phyloP scores from a whole-genome alignment of 2,113 vertebrate genomes.

The Cyphomyrus discorhynchus region DNA sequence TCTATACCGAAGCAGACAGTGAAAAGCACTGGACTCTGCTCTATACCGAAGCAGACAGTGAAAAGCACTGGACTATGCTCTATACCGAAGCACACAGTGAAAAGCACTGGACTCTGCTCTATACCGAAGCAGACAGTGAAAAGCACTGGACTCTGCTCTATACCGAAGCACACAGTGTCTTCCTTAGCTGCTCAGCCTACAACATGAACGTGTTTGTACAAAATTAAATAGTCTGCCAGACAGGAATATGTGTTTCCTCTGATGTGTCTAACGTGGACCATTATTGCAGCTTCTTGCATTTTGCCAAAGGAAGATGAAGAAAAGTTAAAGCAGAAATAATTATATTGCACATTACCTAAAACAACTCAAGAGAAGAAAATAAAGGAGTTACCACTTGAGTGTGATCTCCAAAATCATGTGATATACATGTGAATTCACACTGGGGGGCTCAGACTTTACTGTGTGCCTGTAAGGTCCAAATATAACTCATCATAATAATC shows the following conservation, averaged over 20 bases:
- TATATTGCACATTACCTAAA: not conserved
- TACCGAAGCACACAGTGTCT: not conserved
- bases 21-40: not conserved
- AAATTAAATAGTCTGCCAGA: not conserved
- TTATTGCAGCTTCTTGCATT: not conserved
- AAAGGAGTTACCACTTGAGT: not conserved
- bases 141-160: not conserved
- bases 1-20: not conserved
- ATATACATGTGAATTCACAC: not conserved
- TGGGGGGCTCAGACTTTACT: not conserved
- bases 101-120: too few species aligned
- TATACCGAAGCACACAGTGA: too few species aligned
- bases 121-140: not conserved
- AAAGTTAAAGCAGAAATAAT: not conserved
- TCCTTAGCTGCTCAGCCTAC: not conserved
- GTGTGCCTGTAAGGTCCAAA: not conserved
- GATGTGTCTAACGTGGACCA: not conserved
- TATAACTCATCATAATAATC: not conserved
- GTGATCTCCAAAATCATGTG: not conserved
- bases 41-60: too few species aligned
- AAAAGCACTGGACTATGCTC: too few species aligned
- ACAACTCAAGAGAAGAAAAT: not conserved
- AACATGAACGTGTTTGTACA: not conserved
- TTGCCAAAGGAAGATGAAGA: not conserved
- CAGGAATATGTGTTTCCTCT: not conserved